Base-by-base conservation (phyloP, 2,888 invertebrate genomes). In the Molanna angustata region DNA sequence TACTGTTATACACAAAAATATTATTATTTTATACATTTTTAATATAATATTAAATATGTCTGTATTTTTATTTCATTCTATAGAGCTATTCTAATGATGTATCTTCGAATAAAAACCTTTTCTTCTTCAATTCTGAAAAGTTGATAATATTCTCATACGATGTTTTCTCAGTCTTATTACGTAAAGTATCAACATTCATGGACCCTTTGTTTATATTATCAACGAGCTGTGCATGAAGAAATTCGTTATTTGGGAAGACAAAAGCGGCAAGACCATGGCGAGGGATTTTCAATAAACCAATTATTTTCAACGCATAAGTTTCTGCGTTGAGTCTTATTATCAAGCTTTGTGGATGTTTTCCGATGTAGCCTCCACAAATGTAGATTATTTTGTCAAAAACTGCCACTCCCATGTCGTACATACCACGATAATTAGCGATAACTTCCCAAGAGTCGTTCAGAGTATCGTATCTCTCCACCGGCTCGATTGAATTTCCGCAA, bases 381-480 rank as follows among this genome's bases (percentile, higher is more conserved):
- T 50, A 50, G 4, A 50, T 37, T 27, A 43, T 16, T 6, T 32
- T 43, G 16, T 22, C 42, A 22, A 33, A 43, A 4, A 40, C 43
- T 1, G 50, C 44, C 9, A 50, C 50, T 2, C 50, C 43, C 43
- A 43, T 37, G 14, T 50, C 50, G 27, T 37, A 50, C 3, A 20
- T 19, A 9, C 35, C 20, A 13, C 32, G 22, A 21, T 37, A 18
- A 17, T 43, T 33, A 2, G 35, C 32, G 3, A 50, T 22, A 13
- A 22, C 9, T 9, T 20, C 11, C 50, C 50, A 50, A 4, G 4
- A 20, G 17, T 43, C 14, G 9, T 6, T 11, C 3, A 37, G 13
- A 3, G 43, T 50, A 17, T 50, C 50, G 14, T 50, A 50, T 32
- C 22, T 43, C 31, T 50, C 50, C n/a, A 50, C 33, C 2, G 6